These are phyloP conservation scores for Germaria angustata DNA, from an alignment of 2,888 invertebrate species.

Conservation along the genomic window DNA sequence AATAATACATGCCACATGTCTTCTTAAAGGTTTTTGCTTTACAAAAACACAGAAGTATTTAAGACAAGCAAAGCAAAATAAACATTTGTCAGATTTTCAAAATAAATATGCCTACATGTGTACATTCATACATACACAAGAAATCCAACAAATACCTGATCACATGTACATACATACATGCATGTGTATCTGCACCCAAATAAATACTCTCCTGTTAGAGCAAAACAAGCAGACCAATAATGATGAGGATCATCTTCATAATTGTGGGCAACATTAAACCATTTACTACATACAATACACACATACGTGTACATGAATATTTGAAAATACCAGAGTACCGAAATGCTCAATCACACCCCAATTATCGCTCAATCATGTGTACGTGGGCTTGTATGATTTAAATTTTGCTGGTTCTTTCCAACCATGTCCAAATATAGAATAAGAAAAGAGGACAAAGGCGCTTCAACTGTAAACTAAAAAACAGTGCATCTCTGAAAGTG, in stretches of 20 bases:
- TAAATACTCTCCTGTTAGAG: constrained; percentile 8
- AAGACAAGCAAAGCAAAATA: constrained; percentile 6
- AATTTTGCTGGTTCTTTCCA: too few relatives aligned
- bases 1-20: constrained; percentile 51
- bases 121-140: neutral
- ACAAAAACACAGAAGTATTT: constrained; percentile 24
- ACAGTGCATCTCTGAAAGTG: too few relatives aligned
- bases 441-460: too few relatives aligned
- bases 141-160: too few relatives aligned
- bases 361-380: too few relatives aligned
- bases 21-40: constrained; percentile 39
- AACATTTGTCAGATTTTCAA: constrained; percentile 52
- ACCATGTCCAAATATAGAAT: too few relatives aligned
- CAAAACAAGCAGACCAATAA: constrained; percentile 23
- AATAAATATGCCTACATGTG: neutral
- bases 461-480: too few relatives aligned
- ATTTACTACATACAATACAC: constrained; percentile 10
- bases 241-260: constrained; percentile 28
- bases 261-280: constrained; percentile 44
- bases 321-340: too few relatives aligned
- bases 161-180: neutral
- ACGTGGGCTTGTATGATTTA: too few relatives aligned
- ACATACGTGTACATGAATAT: neutral
- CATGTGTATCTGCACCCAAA: neutral
- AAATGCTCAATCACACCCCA: too few relatives aligned